Evolutionary conservation across 2,797 vertebrate genomes (phyloP), one percentile per base, ranked within the genome.

Genomic region (Sebastes oblongus): DNA sequence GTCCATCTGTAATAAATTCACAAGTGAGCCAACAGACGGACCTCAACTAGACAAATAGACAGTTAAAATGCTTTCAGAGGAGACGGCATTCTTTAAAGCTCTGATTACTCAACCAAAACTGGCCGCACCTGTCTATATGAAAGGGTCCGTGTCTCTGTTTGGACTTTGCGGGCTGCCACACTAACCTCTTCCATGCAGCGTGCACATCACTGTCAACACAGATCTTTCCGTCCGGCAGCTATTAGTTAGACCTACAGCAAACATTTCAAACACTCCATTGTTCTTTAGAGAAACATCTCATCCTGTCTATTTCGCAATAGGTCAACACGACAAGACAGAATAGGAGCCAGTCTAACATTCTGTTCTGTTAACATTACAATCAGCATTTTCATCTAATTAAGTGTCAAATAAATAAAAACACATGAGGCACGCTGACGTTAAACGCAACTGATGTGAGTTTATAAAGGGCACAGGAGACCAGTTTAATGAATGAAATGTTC

Each of bases 81-180:
- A 69, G 61, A 67, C 30, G 0, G 29, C 73, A 79, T 20, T 89
- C 71, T 82, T 82, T 56, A 52, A 25, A 81, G 56, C 56, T 86
- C 83, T 4, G 75, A 75, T 91, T 88, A 87, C 82, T 50, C 82
- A 69, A 83, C 76, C 81, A 90, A 85, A 88, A 85, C 78, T 36
- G 75, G 62, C 80, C 81, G 78, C 83, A 83, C 87, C 90, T 77
- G 82, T 91, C 61, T 79, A 39, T 39, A 39, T 1, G 16, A 62
- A 39, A 16, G n/a, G 30, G 42, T 56, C 27, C 3, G 5, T 22
- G 30, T 75, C 42, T 72, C 18, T 39, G 27, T 80, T 65, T 84
- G 64, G 14, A 67, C 29, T 71, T 61, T 36, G 6, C 6, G 4
- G 58, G 58, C 20, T n/a, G 22, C 60, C 20, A 72, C 54, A 22